Evolutionary conservation across 2,113 vertebrate species (phyloP), one percentile per base, ranked within the genome.

Genomic region (Phaetusa simplex): DNA sequence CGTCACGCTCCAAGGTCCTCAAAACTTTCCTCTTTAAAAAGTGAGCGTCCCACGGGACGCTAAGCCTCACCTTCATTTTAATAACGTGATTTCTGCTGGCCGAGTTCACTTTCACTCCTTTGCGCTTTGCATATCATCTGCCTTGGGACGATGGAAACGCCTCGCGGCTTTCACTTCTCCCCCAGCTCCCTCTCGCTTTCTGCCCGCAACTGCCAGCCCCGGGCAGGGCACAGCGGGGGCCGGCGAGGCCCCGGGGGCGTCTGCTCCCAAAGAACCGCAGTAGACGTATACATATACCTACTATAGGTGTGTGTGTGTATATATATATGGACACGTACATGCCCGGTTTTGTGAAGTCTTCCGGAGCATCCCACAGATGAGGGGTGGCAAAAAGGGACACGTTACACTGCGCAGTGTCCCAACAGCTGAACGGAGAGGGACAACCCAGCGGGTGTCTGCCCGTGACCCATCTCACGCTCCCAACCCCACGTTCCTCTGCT

Each of bases 141-240:
- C 69, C 40, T 36, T 73, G 1, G 76, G 94, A 89, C 91, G 93
- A 92, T 34, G 92, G 92, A 95, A 95, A 94, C 29, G 8, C 59
- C 64, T 36, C 69, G 94, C 1, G 94, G 96, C 82, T 97, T 97
- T 97, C 94, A 29, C 85, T 97, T 97, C 97, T 85, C 65, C 94
- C 89, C 73, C 88, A 66, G 53, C 24, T 59, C 12, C 2, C 43
- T 91, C 82, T 95, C 50, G 2, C 90, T 92, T 94, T 95, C 83
- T 80, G 53, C 70, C 89, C 7, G 7, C 52, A 38, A 45, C 59
- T 14, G 30, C 53, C 19, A 4, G 67, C 38, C 38, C 73, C 13
- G 5, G 24, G 43, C 53, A 34, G 49, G 1, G 2, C 34, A 4
- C 11, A 7, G 45, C 70, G 2, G 27, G 49, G 40, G 71, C 3